Base-by-base conservation (phyloP, 2,113 vertebrate genomes). In the Trogon surrucura region DNA sequence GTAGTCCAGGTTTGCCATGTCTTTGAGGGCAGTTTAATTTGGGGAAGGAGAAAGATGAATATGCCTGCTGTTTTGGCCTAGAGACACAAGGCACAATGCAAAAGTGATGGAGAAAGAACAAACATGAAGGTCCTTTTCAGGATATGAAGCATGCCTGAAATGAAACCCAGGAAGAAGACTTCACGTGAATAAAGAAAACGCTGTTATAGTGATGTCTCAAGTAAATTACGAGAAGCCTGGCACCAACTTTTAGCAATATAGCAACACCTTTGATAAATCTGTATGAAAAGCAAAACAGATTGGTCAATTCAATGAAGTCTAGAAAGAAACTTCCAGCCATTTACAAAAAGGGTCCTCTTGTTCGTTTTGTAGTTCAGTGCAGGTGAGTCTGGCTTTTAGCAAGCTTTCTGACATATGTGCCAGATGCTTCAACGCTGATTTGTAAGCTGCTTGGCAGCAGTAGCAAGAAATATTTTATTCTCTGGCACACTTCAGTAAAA, bases 341-440 rank as follows among this genome's bases (percentile, higher is more conserved):
- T 67, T 51, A 5, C 48, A 62, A 86, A 62, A 20, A 22, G 1
- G 2, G 11, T 64, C 14, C 54, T 72, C 83, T 50, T 56, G 9
- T 66, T 88, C 73, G n/a, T 69, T 86, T 85, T 73, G 51, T 56
- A 66, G 56, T 21, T n/a, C 4, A 3, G 16, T n/a, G 74, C 34
- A 92, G 83, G 75, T 74, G 19, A 85, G n/a, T 20, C 19, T 54
- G 72, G 16, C 78, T 60, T 91, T 86, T 60, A 80, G 60, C 34
- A 84, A 90, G 72, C 34, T 87, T 81, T 93, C 66, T 47, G 61
- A 88, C 62, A 34, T n/a, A 75, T 64, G 61, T 96, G 73, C 57
- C 74, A 94, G 74, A 48, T 69, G 45, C 45, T 62, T 85, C 75
- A 80, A 62, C 23, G 50, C 22, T 85, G 82, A 95, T 93, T 91